Evolutionary conservation across 2,888 invertebrate genomes (phyloP).

Genomic region (Polyploca ridens): DNA sequence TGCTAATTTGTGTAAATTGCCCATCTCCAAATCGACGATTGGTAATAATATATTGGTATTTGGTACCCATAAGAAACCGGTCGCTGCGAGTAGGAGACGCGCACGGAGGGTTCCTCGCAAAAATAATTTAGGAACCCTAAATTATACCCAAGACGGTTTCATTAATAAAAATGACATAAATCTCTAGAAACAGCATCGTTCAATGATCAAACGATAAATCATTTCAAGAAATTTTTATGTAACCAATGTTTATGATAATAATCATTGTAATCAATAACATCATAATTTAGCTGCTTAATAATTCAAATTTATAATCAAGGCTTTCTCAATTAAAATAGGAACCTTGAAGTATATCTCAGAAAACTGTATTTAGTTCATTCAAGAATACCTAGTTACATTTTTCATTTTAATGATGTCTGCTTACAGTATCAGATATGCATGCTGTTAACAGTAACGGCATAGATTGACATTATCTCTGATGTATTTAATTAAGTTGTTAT

Average conservation of each 20-base stretch:
- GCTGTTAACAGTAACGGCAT: not conserved
- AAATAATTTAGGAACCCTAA: no score
- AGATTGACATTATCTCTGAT: slow-evolving; percentile 2
- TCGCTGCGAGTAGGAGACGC: no score
- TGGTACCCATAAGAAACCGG: not conserved
- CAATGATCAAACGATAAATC: no score
- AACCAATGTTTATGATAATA: not conserved
- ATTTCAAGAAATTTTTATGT: not conserved
- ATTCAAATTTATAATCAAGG: not conserved
- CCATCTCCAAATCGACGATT: not conserved
- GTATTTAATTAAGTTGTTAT: slow-evolving; percentile 4
- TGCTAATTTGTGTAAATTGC: not conserved
- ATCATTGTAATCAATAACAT: not conserved
- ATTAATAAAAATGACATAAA: no score
- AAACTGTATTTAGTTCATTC: not conserved
- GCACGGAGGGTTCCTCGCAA: no score
- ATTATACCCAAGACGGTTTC: no score
- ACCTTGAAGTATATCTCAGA: not conserved
- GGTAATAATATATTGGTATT: not conserved
- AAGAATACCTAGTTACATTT: not conserved
- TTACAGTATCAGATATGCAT: not conserved
- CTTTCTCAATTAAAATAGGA: not conserved
- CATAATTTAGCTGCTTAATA: not conserved
- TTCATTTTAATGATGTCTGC: not conserved
- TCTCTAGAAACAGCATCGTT: no score